A percentile compares a stretch with the other conserved stretches of the same genome.
Evolutionary conservation across 2,113 vertebrate genomes (phyloP).

Genomic region (Thryonomys swinderianus): DNA sequence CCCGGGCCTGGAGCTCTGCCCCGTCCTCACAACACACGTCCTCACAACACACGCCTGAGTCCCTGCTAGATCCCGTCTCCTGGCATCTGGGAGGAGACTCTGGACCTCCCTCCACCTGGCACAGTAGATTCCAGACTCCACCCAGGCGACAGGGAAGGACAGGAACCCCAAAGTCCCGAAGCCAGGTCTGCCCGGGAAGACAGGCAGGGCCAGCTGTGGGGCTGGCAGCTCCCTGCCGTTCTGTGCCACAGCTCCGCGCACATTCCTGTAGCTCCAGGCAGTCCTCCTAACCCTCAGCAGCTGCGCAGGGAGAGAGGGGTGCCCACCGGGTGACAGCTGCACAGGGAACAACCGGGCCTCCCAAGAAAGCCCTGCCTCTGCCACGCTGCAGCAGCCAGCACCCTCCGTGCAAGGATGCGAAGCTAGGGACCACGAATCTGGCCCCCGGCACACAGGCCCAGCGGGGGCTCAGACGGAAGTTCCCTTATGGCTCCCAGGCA

Average conservation of each 20-base stretch:
- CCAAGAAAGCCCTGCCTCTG: neutral
- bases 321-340: slow-evolving; percentile 72
- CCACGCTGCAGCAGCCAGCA: neutral
- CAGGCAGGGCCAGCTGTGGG: slow-evolving; percentile 62
- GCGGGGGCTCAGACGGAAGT: neutral
- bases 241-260: neutral
- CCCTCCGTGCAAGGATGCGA: neutral
- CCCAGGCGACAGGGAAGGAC: neutral
- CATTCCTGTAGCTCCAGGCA: slow-evolving; percentile 56
- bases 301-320: slow-evolving; percentile 41
- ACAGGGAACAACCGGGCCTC: neutral
- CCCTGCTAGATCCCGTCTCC: neutral
- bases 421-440: neutral
- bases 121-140: neutral
- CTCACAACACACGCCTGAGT: neutral
- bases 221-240: neutral
- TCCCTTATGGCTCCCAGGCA: neutral
- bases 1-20: neutral
- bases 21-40: neutral
- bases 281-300: slow-evolving; percentile 58
- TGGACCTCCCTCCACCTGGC: neutral
- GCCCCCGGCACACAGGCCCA: neutral
- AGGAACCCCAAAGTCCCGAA: neutral
- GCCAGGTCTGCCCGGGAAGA: slow-evolving; percentile 34
- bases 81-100: neutral